Evolutionary conservation across 2,797 vertebrate species (phyloP).

Genomic region (Carapus acus): DNA sequence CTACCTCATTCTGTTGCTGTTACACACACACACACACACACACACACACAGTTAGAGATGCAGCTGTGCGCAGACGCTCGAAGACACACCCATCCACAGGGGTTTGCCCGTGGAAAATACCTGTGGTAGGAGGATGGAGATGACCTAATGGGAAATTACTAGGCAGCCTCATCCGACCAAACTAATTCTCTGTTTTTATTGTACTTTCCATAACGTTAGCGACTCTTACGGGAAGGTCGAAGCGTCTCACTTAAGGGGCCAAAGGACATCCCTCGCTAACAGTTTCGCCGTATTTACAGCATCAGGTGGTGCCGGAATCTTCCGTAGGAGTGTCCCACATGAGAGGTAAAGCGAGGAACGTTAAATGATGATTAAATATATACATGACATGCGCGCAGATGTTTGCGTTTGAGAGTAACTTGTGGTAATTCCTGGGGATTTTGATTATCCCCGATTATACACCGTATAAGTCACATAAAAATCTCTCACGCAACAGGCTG

Average conservation of each 20-base stretch:
- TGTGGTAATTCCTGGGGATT: too few species aligned
- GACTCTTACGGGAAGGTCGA: conserved; percentile 43
- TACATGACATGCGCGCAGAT: too few species aligned
- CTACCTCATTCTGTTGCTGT: conserved; percentile 24
- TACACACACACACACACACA: background rate
- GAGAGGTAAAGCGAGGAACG: too few species aligned
- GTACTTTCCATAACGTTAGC: conserved; percentile 42
- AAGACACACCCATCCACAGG: conserved; percentile 34
- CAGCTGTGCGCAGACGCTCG: conserved; percentile 27
- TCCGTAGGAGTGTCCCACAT: background rate
- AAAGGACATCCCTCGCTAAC: background rate
- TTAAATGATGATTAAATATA: too few species aligned
- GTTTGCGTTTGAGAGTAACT: too few species aligned
- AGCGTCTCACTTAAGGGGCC: conserved; percentile 12
- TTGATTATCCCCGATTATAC: too few species aligned
- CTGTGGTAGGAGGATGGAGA: conserved; percentile 54
- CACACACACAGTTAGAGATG: conserved; percentile 16
- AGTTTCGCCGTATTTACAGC: conserved; percentile 8
- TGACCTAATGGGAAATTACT: conserved; percentile 60
- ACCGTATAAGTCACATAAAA: too few species aligned
- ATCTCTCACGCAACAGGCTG: too few species aligned
- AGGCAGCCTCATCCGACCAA: conserved; percentile 34
- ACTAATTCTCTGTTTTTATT: conserved; percentile 33
- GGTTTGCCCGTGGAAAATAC: conserved; percentile 61
- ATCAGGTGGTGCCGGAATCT: conserved; percentile 26